Evolutionary conservation across 2,797 vertebrate genomes (phyloP).

Genomic region (Pteronotus mesoamericanus): DNA sequence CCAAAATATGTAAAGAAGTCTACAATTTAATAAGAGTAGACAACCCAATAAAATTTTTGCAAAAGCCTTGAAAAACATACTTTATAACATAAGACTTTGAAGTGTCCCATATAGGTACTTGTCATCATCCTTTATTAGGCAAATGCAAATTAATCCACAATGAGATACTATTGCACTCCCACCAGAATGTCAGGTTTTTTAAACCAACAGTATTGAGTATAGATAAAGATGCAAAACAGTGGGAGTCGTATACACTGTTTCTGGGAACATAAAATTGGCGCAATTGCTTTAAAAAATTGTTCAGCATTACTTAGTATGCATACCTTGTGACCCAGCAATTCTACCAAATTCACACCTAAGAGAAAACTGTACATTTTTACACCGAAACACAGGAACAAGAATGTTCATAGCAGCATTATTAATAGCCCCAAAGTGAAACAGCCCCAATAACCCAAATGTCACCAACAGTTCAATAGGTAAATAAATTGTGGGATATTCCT

Average conservation of each 20-base stretch:
- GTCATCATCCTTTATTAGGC: background rate
- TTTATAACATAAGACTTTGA: background rate
- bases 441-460: background rate
- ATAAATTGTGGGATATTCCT: background rate
- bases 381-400: background rate
- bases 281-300: background rate
- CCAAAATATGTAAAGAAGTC: background rate
- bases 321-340: background rate
- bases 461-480: background rate
- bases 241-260: background rate
- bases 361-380: background rate
- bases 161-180: background rate
- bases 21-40: background rate
- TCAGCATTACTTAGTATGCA: background rate
- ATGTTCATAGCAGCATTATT: background rate
- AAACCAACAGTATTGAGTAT: background rate
- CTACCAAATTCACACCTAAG: background rate
- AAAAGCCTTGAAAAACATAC: background rate
- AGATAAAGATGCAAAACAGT: background rate
- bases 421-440: background rate
- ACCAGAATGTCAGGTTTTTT: background rate
- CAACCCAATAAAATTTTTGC: background rate
- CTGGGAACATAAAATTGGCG: background rate
- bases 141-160: background rate
- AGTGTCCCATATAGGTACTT: background rate